phyloP scores from a whole-genome alignment of 2,888 invertebrate genomes.

The Zhuqinia jingwanae region DNA sequence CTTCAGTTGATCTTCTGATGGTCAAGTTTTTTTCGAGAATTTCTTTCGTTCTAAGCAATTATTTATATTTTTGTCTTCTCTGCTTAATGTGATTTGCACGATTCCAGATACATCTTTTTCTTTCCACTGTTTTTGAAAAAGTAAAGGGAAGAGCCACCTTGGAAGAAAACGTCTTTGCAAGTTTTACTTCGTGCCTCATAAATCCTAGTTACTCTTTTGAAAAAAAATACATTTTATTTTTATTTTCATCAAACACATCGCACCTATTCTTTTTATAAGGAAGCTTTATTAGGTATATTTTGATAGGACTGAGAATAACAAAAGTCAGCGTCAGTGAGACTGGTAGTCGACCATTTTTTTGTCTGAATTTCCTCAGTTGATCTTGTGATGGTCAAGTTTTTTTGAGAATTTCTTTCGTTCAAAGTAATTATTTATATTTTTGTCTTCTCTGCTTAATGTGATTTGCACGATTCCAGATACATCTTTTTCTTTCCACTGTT shows the following conservation, averaged over 20 bases:
- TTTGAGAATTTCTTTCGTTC: background rate
- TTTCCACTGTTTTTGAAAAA: too few relatives aligned
- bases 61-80: slow-evolving; percentile 46
- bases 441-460: slow-evolving; percentile 41
- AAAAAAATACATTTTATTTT: too few relatives aligned
- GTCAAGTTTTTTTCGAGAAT: background rate
- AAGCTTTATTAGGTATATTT: too few relatives aligned
- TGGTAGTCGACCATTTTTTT: too few relatives aligned
- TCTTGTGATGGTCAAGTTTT: background rate
- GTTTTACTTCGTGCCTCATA: slow-evolving; percentile 74
- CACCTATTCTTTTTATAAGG: too few relatives aligned
- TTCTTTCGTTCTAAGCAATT: slow-evolving; percentile 17
- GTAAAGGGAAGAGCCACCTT: slow-evolving; percentile 66
- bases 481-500: too few relatives aligned
- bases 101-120: too few relatives aligned
- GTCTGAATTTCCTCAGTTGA: background rate
- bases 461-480: slow-evolving; percentile 66
- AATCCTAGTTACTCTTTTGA: slow-evolving; percentile 64
- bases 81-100: slow-evolving; percentile 61
- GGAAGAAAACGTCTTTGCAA: slow-evolving; percentile 66
- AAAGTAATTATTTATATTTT: slow-evolving; percentile 56
- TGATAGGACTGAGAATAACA: too few relatives aligned
- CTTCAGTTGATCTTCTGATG: background rate
- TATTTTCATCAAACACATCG: slow-evolving; percentile 43
- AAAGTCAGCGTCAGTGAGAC: too few relatives aligned